Base-by-base conservation (phyloP, 1,140 invertebrate species). In the Apis cerana region DNA sequence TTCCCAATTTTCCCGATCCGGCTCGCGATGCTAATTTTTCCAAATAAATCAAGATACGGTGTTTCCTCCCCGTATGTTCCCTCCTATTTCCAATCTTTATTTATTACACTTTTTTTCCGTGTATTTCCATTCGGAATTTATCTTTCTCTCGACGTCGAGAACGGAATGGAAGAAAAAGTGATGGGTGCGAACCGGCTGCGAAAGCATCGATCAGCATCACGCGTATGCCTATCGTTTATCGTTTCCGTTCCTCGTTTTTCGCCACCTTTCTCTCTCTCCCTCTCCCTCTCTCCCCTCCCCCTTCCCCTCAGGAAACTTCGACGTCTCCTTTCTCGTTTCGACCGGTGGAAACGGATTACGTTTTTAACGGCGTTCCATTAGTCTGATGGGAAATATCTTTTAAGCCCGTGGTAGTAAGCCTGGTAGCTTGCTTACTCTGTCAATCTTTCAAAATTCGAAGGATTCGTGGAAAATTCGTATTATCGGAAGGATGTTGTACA, bases 321-420 rank as follows among this genome's bases (percentile, higher is more conserved):
- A 48, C 43, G 19, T 82, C 33, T 54, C 19, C 56, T 56, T 74
- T 80, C 52, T 65, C 79, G 48, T 75, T 81, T 43, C 43, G 52
- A 62, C 19, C 17, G 58, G 5, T 27, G 56, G 72, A 72, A 80
- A 74, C 23, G 52, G 59, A 74, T 74, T 56, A 61, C 58, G 27
- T 56, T 75, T 67, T 27, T 75, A 72, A 65, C 71, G 71, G 54
- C 48, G 62, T 65, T 80, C 58, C 58, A 80, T 80, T 80, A 72
- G 61, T 59, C 21, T 27, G 58, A 50, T 59, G 48, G 43, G 33
- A 61, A 72, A 43, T 59, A 62, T 27, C 21, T 54, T 19, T 58
- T 43, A 43, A 43, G 33, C 33, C 33, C 33, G 33, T 33, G 33
- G 33, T 33, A 13, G 43, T 67, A 33, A 19, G 7, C 12, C 23